Percentiles rank a stretch among this genome's conserved stretches.
Conservation (phyloP, 2,113 vertebrate genomes). For the Hymenochirus boettgeri region DNA sequence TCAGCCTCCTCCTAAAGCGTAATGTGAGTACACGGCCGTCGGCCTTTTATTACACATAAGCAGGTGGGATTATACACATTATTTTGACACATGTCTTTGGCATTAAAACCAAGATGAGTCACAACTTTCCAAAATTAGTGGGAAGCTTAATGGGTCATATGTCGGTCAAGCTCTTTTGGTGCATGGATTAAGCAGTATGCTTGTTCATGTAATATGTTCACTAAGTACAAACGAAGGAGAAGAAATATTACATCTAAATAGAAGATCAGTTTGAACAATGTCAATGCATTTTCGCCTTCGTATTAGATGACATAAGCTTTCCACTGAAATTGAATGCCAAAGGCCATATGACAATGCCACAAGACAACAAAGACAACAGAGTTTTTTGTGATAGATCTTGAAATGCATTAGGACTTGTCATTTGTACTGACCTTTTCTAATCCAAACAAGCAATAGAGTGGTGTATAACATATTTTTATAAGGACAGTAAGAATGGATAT, state of each 20-base stretch:
- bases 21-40: no score
- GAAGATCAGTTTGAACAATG: no score
- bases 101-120: not conserved
- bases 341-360: conserved; percentile 16
- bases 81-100: not conserved
- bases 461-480: not conserved
- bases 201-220: no score
- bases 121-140: not conserved
- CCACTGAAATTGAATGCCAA: conserved; percentile 15
- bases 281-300: not conserved
- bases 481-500: not conserved
- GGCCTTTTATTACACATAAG: no score
- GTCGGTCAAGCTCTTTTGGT: not conserved
- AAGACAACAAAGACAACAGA: conserved; percentile 16
- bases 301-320: not conserved
- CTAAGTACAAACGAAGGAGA: no score
- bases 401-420: conserved; percentile 36
- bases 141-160: not conserved
- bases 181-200: not conserved
- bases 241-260: no score
- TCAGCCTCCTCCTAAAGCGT: no score
- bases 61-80: not conserved
- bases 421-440: conserved; percentile 17
- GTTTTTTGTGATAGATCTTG: conserved; percentile 24
- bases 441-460: conserved; percentile 11